These are phyloP conservation scores for Beris morrisii DNA, from an alignment of 2,888 invertebrate species.

Conservation along the genomic window DNA sequence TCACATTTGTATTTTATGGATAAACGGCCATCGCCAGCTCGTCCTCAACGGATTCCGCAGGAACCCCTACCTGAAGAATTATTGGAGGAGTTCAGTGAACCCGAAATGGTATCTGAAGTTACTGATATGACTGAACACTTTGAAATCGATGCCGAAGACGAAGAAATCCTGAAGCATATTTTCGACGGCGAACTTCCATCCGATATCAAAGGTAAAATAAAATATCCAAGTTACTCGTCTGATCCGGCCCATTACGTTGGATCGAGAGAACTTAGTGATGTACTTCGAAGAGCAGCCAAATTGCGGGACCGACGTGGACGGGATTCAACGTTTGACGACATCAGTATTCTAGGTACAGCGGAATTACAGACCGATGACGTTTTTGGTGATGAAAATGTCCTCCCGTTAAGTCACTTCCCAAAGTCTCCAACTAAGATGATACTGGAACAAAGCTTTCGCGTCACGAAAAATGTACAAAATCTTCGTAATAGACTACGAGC, in stretches of 20 bases:
- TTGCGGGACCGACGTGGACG: no score
- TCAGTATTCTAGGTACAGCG: neutral
- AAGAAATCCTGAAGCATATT: conserved; percentile 1
- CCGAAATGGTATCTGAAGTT: neutral
- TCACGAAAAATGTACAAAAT: neutral
- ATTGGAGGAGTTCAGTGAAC: conserved; percentile 6
- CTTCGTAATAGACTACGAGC: conserved; percentile 6
- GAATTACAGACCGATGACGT: conserved; percentile 16
- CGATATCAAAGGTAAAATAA: neutral
- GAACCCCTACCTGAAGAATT: neutral
- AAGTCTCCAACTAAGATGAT: conserved; percentile 3
- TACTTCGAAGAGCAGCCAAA: no score
- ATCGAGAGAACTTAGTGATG: no score
- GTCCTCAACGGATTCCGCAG: no score
- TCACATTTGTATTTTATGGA: conserved; percentile 6
- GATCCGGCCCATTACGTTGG: no score
- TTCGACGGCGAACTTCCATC: conserved; percentile 18
- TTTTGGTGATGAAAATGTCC: conserved; percentile 13
- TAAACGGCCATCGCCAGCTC: no score
- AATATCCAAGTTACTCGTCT: no score
- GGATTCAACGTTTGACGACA: neutral
- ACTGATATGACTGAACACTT: neutral
- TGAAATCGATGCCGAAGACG: neutral
- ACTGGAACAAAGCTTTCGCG: conserved; percentile 8
- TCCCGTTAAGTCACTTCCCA: neutral